Conservation (phyloP, 2,797 vertebrate species). For the Tapera naevia region DNA sequence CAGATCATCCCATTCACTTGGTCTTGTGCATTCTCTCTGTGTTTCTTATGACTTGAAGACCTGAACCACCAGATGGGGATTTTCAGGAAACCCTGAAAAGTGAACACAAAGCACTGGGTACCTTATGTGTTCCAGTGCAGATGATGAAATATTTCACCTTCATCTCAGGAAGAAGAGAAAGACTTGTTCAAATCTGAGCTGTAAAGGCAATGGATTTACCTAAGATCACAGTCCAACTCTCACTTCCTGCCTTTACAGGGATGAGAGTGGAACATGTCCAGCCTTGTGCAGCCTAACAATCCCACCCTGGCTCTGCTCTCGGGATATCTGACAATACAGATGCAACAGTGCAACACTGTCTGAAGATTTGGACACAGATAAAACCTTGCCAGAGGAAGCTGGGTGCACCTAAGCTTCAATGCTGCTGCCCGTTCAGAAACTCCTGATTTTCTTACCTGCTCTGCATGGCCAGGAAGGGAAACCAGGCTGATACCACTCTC, state of each 20-base stretch:
- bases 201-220: neutral
- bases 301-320: too few species aligned
- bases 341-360: too few species aligned
- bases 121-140: neutral
- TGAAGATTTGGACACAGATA: too few species aligned
- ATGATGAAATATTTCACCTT: neutral
- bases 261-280: too few species aligned
- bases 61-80: slow-evolving; percentile 85
- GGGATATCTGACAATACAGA: too few species aligned
- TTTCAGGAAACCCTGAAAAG: slow-evolving; percentile 87
- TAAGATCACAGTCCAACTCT: neutral
- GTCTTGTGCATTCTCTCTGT: neutral
- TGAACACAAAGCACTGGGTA: neutral
- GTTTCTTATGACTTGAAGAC: neutral
- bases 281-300: too few species aligned
- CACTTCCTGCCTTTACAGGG: neutral
- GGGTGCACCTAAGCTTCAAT: too few species aligned
- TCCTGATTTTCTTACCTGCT: too few species aligned
- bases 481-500: too few species aligned
- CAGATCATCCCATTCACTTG: slow-evolving; percentile 54
- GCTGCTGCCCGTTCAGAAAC: too few species aligned
- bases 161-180: neutral
- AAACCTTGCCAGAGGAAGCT: too few species aligned
- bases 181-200: neutral
- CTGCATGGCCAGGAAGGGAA: too few species aligned